Evolutionary conservation across 2,888 invertebrate species (phyloP), one percentile per base, ranked within the genome.

Genomic region (Zeuzera pyrina): DNA sequence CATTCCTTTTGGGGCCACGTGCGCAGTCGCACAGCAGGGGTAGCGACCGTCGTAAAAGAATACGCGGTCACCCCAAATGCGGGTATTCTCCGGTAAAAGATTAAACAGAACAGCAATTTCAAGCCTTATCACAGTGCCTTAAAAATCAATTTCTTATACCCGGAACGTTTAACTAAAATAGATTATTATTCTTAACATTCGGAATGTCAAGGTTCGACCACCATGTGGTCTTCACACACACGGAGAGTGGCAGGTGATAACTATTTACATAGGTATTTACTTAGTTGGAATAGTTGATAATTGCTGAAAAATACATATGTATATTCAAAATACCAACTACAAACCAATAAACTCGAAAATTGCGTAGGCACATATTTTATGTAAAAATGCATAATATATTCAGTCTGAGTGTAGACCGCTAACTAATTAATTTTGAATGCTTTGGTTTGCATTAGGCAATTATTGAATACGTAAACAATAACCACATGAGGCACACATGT

Each of bases 171-270:
- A 52, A 62, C 67, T 54, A 50, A 77, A 81, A 77, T 76, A 74
- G 71, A 71, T 64, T 65, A 72, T 76, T 81, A 79, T 83, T 83
- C 79, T 77, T 78, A 78, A 69, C 74, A 59, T 57, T 56, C 48
- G 72, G 81, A 79, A 83, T 79, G 78, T 79, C 81, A 76, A 79
- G 78, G 81, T 73, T 77, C 61, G 56, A 67, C 60, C 58, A 67
- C 65, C 71, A 74, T 70, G 70, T 71, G 76, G 70, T 61, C 72
- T 59, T 60, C 65, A 64, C 68, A 19, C 19, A 19, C 5, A 8
- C 54, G 49, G 51, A 62, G 54, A 66, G 59, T 59, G 57, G 62
- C 68, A 70, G 67, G 64, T 74, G 72, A 73, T 67, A 61, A 53
- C 46, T 51, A 54, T 61, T 57, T 40, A 33, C 28, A n/a, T n/a